Evolutionary conservation across 2,888 invertebrate genomes (phyloP), one percentile per base, ranked within the genome.

Genomic region (Fragum sueziense): DNA sequence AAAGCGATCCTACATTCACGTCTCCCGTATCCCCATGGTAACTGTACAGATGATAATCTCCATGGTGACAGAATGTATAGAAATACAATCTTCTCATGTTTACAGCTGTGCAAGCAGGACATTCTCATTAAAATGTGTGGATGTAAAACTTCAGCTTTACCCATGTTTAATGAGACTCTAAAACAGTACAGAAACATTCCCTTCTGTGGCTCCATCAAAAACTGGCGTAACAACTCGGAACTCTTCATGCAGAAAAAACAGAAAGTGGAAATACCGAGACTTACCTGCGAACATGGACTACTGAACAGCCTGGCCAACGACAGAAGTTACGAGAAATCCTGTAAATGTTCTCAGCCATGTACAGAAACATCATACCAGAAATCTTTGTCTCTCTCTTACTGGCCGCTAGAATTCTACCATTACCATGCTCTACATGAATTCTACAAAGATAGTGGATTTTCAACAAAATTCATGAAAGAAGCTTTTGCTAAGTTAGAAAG

Each of bases 351-450:
- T 76, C 90, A 90, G 74, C 91, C 90, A 0, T 90, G 90, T 67
- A 77, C 85, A 7, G 91, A 91, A 77, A 90, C 89, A 9, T 87
- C 88, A 25, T 91, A 89, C 78, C 89, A 90, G 67, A 91, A 91
- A 72, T 89, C 91, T 6, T 79, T 91, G 1, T 91, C 91, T 2
- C 80, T 90, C 14, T 90, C 90, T 11, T 91, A 91, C 80, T 91
- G 90, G 90, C 91, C 91, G 3, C 76, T 91, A 51, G 91, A 91
- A 71, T 91, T 91, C 74, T 89, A 88, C 71, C 91, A 91, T 80
- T 79, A 88, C 20, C 84, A 86, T 78, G 89, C 89, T 7, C 70
- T 91, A 57, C 80, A 88, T 70, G 77, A 86, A 22, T 87, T 89
- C 67, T 89, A 88, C 54, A 79, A 80, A 57, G 29, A 81, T 17